A percentile compares a stretch with the other conserved stretches of the same genome.
Evolutionary conservation across 2,888 invertebrate genomes (phyloP).

Genomic region (Nemotelus pantherinus): DNA sequence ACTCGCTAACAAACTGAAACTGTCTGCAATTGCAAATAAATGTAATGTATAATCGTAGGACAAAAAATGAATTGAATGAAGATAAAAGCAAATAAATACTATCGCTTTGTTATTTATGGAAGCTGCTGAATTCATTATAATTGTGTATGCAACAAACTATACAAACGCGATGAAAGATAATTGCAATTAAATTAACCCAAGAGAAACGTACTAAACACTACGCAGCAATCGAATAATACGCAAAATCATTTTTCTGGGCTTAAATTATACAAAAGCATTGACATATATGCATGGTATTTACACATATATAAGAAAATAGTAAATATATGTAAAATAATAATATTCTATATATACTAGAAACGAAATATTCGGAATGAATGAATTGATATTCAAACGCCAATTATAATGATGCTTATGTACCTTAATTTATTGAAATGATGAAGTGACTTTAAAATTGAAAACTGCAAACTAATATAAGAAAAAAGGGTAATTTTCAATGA

Average conservation of each 20-base stretch:
- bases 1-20: too few relatives aligned
- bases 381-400: slow-evolving; percentile 45
- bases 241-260: slow-evolving; percentile 22
- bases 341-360: not conserved
- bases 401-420: slow-evolving; percentile 51
- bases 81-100: slow-evolving; percentile 37
- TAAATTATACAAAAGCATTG: slow-evolving; percentile 14
- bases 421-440: slow-evolving; percentile 46
- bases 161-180: not conserved
- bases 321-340: slow-evolving; percentile 46
- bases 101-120: slow-evolving; percentile 47
- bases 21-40: too few relatives aligned
- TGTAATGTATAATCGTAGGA: not conserved
- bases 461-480: slow-evolving; percentile 11
- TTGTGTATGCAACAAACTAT: slow-evolving; percentile 27
- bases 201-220: slow-evolving; percentile 26
- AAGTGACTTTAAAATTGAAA: not conserved
- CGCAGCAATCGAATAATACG: not conserved
- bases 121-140: slow-evolving; percentile 43
- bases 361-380: slow-evolving; percentile 39
- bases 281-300: not conserved
- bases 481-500: slow-evolving; percentile 7
- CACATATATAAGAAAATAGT: slow-evolving; percentile 1
- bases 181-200: slow-evolving; percentile 1
- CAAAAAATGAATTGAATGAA: not conserved